A percentile compares a stretch with the other conserved stretches of the same genome.
Evolutionary conservation across 2,888 invertebrate species (phyloP).

Genomic region (Drosophila trichaetosa): DNA sequence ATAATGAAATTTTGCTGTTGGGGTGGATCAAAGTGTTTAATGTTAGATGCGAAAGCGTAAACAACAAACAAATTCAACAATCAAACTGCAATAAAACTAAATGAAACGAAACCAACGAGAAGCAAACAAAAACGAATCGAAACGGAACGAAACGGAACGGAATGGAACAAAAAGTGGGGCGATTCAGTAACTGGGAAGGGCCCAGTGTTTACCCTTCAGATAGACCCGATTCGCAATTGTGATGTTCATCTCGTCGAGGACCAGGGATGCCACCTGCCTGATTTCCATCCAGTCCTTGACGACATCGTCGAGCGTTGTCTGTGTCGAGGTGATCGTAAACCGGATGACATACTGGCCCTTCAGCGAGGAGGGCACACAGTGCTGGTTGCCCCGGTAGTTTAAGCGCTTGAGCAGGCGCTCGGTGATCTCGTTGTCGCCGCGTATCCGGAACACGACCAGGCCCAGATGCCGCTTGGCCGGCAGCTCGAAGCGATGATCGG

Average conservation of each 20-base stretch:
- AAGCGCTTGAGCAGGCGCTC: slow-evolving; percentile 94
- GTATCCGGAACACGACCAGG: slow-evolving; percentile 95
- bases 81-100: slow-evolving; percentile 11
- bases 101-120: not conserved
- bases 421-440: slow-evolving; percentile 94
- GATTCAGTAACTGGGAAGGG: slow-evolving; percentile 45
- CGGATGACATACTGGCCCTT: slow-evolving; percentile 94
- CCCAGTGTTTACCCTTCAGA: slow-evolving; percentile 88
- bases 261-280: slow-evolving; percentile 89
- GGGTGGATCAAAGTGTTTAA: slow-evolving; percentile 62
- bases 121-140: not conserved
- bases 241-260: slow-evolving; percentile 88
- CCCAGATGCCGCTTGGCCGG: slow-evolving; percentile 93
- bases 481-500: slow-evolving; percentile 95
- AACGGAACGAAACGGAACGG: slow-evolving; percentile 1
- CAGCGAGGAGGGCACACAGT: slow-evolving; percentile 97
- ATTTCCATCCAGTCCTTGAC: slow-evolving; percentile 95
- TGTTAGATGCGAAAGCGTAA: slow-evolving; percentile 23
- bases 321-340: slow-evolving; percentile 96
- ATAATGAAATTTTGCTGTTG: slow-evolving; percentile 17
- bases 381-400: slow-evolving; percentile 94
- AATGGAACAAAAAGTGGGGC: slow-evolving; percentile 3
- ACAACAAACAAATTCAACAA: slow-evolving; percentile 25
- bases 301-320: slow-evolving; percentile 92
- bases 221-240: slow-evolving; percentile 87